Conservation (phyloP, 2,888 invertebrate genomes). For the Tetragnatha montana region DNA sequence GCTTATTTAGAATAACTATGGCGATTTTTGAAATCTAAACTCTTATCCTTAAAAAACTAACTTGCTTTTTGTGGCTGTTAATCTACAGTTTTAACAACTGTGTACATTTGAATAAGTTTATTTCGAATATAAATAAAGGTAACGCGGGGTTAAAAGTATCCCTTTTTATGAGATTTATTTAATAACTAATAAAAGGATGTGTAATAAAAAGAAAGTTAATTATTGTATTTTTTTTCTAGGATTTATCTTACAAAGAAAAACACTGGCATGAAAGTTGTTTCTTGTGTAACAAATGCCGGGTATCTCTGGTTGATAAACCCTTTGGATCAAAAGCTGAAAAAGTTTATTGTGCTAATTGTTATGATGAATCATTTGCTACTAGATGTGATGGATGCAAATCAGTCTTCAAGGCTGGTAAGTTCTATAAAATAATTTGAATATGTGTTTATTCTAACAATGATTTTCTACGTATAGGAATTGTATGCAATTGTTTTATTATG, state of each 20-base stretch:
- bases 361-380: conserved; percentile 99
- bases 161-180: too few species aligned
- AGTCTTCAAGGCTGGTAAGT: conserved; percentile 96
- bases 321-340: conserved; percentile 99
- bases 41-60: too few species aligned
- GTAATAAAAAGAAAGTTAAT: too few species aligned
- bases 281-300: conserved; percentile 98
- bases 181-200: too few species aligned
- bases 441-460: not conserved
- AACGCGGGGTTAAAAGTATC: too few species aligned
- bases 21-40: too few species aligned
- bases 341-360: conserved; percentile 99
- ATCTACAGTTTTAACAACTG: too few species aligned
- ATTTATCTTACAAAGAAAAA: conserved; percentile 99
- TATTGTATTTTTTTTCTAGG: conserved; percentile 80
- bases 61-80: too few species aligned
- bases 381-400: conserved; percentile 99
- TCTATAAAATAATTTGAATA: not conserved
- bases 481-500: not conserved
- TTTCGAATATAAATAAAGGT: too few species aligned
- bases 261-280: conserved; percentile 99
- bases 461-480: too few species aligned
- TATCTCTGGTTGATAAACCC: conserved; percentile 98
- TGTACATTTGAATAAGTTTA: too few species aligned
- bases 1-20: too few species aligned